Evolutionary conservation across 2,888 invertebrate genomes (phyloP), one percentile per base, ranked within the genome.

Genomic region (Drosophila stalkeri): DNA sequence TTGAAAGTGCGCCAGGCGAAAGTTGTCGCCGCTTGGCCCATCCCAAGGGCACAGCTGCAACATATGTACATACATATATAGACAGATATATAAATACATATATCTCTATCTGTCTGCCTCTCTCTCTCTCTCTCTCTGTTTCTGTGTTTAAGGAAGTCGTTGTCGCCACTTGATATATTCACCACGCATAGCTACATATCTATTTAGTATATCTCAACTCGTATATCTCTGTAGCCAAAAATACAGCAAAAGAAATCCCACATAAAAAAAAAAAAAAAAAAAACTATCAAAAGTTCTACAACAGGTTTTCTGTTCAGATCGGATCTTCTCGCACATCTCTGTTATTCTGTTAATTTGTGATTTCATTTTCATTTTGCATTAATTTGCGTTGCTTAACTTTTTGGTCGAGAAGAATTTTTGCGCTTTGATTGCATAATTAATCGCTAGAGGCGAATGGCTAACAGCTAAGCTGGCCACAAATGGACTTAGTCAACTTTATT

Each of bases 401-500:
- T 47, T 52, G 33, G 20, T 39, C 23, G 33, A 46, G 41, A 47
- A 16, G 54, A 57, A 41, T 69, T 43, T 43, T 54, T 35, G 39
- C 23, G 18, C 18, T 56, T 41, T 23, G 71, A 54, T 72, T 81
- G 84, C 81, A 75, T 81, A 81, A 81, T 80, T 67, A 63, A 39
- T 23, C 33, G 31, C 37, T 5, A 49, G 52, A 55, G 35, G 27
- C 56, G 31, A n/a, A 6, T 27, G 3, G 27, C n/a, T 3, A 18
- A 18, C 18, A 12, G 18, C 46, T 49, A 51, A 54, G 23, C 39
- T 55, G 16, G 7, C 39, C n/a, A 6, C 11, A 39, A 39, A 55
- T 27, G 27, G n/a, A 39, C n/a, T n/a, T 27, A 39, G 12, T 27
- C 16, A 23, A 27, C 11, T 54, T 7, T 16, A 27, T 2, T 14